A percentile compares a stretch with the other conserved stretches of the same genome.
Conservation (phyloP, 2,113 vertebrate species). For the Galeopterus variegatus region DNA sequence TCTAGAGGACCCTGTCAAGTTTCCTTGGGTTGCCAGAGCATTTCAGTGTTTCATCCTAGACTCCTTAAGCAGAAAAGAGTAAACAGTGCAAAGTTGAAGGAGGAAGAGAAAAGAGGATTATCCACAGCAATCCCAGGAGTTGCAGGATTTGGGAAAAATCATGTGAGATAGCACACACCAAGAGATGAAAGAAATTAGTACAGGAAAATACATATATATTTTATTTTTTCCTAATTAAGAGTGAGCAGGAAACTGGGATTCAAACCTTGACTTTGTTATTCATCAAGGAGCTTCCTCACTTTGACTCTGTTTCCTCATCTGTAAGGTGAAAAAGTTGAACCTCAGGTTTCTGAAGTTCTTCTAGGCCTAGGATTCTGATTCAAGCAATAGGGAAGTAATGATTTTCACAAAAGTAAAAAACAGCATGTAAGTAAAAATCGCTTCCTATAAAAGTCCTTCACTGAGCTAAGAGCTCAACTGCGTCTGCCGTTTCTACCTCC, state of each 20-base stretch:
- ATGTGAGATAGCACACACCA: background rate
- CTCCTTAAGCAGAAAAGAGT: background rate
- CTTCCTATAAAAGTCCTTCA: background rate
- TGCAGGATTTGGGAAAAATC: background rate
- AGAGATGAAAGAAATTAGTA: background rate
- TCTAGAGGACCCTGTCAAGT: background rate
- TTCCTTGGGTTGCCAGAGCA: background rate
- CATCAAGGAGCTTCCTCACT: background rate
- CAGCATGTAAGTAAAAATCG: background rate
- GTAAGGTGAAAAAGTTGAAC: conserved; percentile 20
- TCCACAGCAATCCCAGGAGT: background rate
- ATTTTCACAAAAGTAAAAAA: background rate
- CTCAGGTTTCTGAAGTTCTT: background rate
- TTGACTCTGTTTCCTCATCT: conserved; percentile 3
- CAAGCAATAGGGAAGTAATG: background rate
- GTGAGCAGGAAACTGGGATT: background rate
- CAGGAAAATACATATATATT: accelerated
- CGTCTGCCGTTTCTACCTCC: background rate
- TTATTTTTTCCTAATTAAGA: background rate
- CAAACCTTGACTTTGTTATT: background rate
- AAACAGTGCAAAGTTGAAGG: background rate
- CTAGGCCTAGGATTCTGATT: conserved; percentile 9
- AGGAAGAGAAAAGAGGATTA: background rate
- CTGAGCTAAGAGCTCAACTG: background rate
- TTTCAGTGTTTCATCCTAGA: background rate